Percentiles rank a stretch among this genome's conserved stretches.
phyloP scores from a whole-genome alignment of 2,888 invertebrate genomes.

The Anodontia alba region DNA sequence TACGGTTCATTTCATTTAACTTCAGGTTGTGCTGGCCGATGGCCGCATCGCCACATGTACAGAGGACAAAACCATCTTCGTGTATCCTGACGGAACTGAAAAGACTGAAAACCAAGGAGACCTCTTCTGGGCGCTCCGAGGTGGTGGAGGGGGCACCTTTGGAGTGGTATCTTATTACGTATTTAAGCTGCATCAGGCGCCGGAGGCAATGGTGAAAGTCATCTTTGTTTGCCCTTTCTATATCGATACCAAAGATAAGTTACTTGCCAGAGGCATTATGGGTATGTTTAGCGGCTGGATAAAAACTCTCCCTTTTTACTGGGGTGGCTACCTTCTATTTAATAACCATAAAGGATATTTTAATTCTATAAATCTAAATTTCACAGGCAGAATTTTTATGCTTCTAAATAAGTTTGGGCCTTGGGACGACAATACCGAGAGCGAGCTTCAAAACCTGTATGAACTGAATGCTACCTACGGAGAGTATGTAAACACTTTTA shows the following conservation, averaged over 20 bases:
- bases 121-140: slow-evolving; percentile 67
- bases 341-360: slow-evolving; percentile 19
- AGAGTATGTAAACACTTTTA: too few relatives aligned
- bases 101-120: slow-evolving; percentile 34
- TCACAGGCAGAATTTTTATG: slow-evolving; percentile 35
- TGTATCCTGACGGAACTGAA: slow-evolving; percentile 11
- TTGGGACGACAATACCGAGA: slow-evolving; percentile 46
- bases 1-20: too few relatives aligned
- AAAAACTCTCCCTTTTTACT: slow-evolving; percentile 42
- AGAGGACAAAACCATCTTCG: slow-evolving; percentile 23
- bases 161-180: slow-evolving; percentile 53
- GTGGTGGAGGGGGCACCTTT: slow-evolving; percentile 66
- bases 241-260: slow-evolving; percentile 16
- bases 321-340: slow-evolving; percentile 59
- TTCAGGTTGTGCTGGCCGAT: slow-evolving; percentile 55
- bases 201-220: slow-evolving; percentile 32
- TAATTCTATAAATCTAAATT: not conserved
- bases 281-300: slow-evolving; percentile 9
- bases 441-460: not conserved
- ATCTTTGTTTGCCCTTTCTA: not conserved
- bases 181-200: slow-evolving; percentile 51
- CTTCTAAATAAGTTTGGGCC: slow-evolving; percentile 52
- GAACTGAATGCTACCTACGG: not conserved
- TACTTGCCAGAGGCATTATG: not conserved
- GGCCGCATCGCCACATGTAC: slow-evolving; percentile 48